Evolutionary conservation across 2,888 invertebrate genomes (phyloP).

Genomic region (Mesorhabditis spiculigera): DNA sequence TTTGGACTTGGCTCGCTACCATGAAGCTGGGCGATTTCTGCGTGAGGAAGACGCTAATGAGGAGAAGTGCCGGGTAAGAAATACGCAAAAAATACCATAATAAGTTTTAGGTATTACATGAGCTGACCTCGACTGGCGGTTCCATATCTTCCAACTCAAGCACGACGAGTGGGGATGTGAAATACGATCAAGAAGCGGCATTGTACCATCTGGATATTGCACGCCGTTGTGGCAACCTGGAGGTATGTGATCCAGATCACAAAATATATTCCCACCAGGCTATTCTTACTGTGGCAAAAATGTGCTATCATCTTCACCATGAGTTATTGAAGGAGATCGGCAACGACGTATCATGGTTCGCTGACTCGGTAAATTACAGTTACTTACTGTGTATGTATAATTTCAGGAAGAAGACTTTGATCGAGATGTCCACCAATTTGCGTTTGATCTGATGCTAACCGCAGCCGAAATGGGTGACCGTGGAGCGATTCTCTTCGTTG

Average conservation of each 20-base stretch:
- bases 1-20: constrained; percentile 65
- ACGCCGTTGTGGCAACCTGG: constrained; percentile 64
- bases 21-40: constrained; percentile 64
- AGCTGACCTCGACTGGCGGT: neutral
- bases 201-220: constrained; percentile 65
- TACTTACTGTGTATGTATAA: neutral
- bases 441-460: constrained; percentile 58
- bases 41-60: constrained; percentile 26
- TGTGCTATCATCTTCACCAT: constrained; percentile 63
- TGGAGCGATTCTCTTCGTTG: constrained; percentile 64
- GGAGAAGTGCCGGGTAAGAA: constrained; percentile 15
- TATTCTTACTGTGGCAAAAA: constrained; percentile 62
- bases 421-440: constrained; percentile 52
- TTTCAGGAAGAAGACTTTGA: constrained; percentile 48
- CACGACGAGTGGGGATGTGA: neutral
- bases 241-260: constrained; percentile 33
- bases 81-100: neutral
- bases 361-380: constrained; percentile 12
- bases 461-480: constrained; percentile 65
- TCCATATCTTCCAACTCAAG: neutral
- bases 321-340: constrained; percentile 63
- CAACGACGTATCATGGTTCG: constrained; percentile 55
- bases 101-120: neutral
- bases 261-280: constrained; percentile 49
- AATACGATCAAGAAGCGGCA: constrained; percentile 63